Percentiles rank a stretch among this genome's conserved stretches.
phyloP scores from a whole-genome alignment of 1,140 invertebrate species.

The Cheumatopsyche charites region DNA sequence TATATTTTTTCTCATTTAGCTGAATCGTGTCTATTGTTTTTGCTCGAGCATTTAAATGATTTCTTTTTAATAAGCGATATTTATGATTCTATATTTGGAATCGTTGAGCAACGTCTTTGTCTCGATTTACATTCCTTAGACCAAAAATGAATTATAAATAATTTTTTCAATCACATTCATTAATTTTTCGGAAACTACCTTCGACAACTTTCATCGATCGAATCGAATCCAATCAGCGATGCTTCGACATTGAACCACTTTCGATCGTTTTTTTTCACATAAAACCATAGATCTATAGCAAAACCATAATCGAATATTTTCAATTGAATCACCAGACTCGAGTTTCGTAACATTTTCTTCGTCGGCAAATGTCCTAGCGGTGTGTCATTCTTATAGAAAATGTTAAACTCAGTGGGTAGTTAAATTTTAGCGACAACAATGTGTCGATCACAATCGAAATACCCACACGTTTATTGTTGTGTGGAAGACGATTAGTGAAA shows the following conservation, averaged over 20 bases:
- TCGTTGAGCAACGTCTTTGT: too few relatives aligned
- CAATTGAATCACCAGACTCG: neutral
- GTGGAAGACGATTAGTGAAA: neutral
- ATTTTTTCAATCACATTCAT: neutral
- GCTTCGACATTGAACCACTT: constrained; percentile 21
- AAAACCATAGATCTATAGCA: neutral
- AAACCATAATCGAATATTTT: neutral
- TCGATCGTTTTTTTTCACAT: neutral
- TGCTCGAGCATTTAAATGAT: too few relatives aligned
- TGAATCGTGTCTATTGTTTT: too few relatives aligned
- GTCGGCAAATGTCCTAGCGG: neutral
- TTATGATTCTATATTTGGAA: too few relatives aligned
- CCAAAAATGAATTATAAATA: neutral
- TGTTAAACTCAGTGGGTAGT: neutral
- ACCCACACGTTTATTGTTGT: neutral
- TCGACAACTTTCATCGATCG: neutral
- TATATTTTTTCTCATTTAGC: too few relatives aligned
- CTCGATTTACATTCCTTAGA: too few relatives aligned
- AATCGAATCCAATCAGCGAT: neutral
- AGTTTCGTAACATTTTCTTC: neutral
- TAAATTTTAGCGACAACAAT: neutral
- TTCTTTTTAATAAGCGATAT: too few relatives aligned
- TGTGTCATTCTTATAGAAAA: neutral
- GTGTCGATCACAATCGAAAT: too few relatives aligned
- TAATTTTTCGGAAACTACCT: neutral